A percentile compares a stretch with the other conserved stretches of the same genome.
Conservation (phyloP, 2,113 vertebrate genomes). For the Ornithorhynchus anatinus region DNA sequence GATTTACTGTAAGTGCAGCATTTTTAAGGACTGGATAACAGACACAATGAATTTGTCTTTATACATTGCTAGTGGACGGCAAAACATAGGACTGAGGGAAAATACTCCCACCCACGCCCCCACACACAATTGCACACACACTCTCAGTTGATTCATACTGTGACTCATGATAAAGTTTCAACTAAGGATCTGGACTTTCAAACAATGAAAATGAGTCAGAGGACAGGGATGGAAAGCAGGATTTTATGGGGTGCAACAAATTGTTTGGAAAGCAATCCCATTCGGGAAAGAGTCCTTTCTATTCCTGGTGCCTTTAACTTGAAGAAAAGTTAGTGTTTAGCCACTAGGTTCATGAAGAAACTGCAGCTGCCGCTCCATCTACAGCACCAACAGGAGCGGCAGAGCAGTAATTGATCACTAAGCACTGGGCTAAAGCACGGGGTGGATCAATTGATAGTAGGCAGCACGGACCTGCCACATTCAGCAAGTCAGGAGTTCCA, state of each 20-base stretch:
- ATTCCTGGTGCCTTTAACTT: neutral
- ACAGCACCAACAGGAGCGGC: neutral
- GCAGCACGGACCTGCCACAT: neutral
- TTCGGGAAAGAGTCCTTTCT: too few relatives aligned
- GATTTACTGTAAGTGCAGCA: slow-evolving; percentile 9
- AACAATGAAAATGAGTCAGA: accelerated
- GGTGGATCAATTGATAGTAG: neutral
- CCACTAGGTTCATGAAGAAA: neutral
- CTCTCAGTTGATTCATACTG: neutral
- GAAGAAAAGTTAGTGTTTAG: neutral
- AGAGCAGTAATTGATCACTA: neutral
- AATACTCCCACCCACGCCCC: neutral
- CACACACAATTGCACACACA: neutral
- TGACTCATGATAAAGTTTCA: neutral
- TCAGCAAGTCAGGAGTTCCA: neutral
- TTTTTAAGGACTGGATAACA: neutral
- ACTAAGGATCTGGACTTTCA: accelerated
- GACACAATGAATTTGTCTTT: neutral
- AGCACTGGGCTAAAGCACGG: neutral
- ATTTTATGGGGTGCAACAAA: neutral
- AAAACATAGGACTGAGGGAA: neutral
- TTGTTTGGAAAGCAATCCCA: too few relatives aligned
- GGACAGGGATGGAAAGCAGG: neutral
- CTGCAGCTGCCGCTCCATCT: neutral
- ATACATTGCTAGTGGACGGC: neutral